Base-by-base conservation (phyloP, 2,888 invertebrate species). In the Drosophila borborema region DNA sequence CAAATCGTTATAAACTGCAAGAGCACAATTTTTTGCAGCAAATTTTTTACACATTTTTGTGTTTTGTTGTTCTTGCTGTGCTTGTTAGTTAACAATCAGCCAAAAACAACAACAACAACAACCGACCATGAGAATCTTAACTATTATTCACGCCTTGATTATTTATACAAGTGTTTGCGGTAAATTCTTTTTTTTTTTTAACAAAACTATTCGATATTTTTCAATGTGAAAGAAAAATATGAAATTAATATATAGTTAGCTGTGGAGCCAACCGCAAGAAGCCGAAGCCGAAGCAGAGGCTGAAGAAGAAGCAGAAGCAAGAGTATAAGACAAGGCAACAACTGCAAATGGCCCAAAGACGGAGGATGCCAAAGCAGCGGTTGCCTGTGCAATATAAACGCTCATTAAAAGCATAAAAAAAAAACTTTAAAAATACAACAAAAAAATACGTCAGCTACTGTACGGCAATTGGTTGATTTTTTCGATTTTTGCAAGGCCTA, bases 351-450 rank as follows among this genome's bases (percentile, higher is more conserved):
- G 65, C 71, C 73, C 67, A 61, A 62, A 40, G 54, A 38, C 61
- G 67, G 34, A 23, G 66, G 63, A 70, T 64, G 49, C 61, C 78
- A 74, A 72, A 68, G 64, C 63, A 31, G 55, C 36, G 40, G 61
- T 67, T 69, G 45, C 53, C 53, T 71, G 74, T 80, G 81, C 82
- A 80, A 89, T 89, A 88, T 84, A 89, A 88, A 89, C 90, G 87
- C 80, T 89, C 90, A 88, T 88, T 90, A 90, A 86, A 87, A 89
- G 85, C 89, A 90, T 80, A 79, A 89, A 89, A 86, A n/a, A 86
- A 78, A 51, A 86, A 88, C 14, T 16, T 8, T 7, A 14, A 38
- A 70, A 53, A 38, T 89, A 86, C 81, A 78, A 56, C 5, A 36
- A 36, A 23, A 53, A 53, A 20, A 18, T 36, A n/a, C 38, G 74